Conservation (phyloP, 2,888 invertebrate species). For the Drosophila diplacantha region DNA sequence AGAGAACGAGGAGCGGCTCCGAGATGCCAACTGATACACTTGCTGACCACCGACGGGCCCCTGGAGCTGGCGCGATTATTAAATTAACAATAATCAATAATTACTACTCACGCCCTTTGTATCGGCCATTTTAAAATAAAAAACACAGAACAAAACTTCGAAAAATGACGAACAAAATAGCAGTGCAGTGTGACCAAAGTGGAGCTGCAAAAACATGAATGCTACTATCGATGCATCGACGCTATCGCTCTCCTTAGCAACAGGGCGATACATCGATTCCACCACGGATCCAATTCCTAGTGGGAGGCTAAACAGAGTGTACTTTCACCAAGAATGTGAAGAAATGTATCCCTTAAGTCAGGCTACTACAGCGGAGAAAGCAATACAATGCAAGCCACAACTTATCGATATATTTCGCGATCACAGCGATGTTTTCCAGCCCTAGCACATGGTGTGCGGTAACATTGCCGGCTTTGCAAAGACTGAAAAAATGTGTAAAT, state of each 20-base stretch:
- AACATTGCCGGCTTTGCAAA: constrained; percentile 41
- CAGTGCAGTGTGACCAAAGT: constrained; percentile 15
- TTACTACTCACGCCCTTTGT: constrained; percentile 74
- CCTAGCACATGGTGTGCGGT: constrained; percentile 40
- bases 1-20: constrained; percentile 16
- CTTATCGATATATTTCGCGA: background rate
- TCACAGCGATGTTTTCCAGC: background rate
- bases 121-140: constrained; percentile 73
- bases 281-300: background rate
- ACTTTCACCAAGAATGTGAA: background rate
- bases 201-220: background rate
- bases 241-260: background rate
- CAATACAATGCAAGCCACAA: background rate
- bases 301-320: background rate
- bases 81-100: constrained; percentile 11
- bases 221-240: background rate
- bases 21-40: background rate
- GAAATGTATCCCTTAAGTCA: background rate
- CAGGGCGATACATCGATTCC: background rate
- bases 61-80: background rate
- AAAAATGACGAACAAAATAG: constrained; percentile 62
- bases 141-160: constrained; percentile 57
- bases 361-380: no score
- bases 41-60: background rate
- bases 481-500: constrained; percentile 23